Evolutionary conservation across 1,140 invertebrate species (phyloP).

Genomic region (Pygmarrhopalites habei): DNA sequence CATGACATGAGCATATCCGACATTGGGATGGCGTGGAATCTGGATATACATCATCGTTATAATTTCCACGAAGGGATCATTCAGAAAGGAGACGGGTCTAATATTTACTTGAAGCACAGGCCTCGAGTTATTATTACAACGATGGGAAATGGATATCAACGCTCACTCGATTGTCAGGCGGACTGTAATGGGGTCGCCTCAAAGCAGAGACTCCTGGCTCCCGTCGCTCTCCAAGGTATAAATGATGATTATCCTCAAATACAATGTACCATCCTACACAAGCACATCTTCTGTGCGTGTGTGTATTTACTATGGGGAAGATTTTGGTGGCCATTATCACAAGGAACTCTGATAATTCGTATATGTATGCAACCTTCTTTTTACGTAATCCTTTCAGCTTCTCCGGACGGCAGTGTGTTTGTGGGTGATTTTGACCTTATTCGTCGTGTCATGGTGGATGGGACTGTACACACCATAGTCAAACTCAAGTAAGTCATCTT

Average conservation of each 20-base stretch:
- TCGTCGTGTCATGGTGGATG: slow-evolving; percentile 77
- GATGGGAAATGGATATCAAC: slow-evolving; percentile 84
- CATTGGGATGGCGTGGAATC: slow-evolving; percentile 92
- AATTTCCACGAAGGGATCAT: slow-evolving; percentile 96
- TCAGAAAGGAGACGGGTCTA: slow-evolving; percentile 94
- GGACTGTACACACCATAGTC: slow-evolving; percentile 77
- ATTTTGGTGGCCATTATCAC: no score
- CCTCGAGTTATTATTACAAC: slow-evolving; percentile 83
- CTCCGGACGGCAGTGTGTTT: slow-evolving; percentile 87
- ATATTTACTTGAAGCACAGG: slow-evolving; percentile 90
- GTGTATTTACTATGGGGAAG: no score
- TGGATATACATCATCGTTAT: slow-evolving; percentile 94
- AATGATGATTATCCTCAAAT: no score
- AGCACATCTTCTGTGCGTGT: no score
- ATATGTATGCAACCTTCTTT: no score
- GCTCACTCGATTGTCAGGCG: slow-evolving; percentile 66
- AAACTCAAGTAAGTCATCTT: slow-evolving; percentile 68
- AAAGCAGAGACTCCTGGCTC: slow-evolving; percentile 76
- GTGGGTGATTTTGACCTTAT: slow-evolving; percentile 95
- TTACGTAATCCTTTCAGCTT: no score
- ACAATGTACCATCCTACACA: no score
- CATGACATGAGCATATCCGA: slow-evolving; percentile 94
- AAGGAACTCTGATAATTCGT: no score
- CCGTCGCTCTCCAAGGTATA: slow-evolving; percentile 82
- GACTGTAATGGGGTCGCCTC: slow-evolving; percentile 75